These are phyloP conservation scores for Cheilosia variabilis DNA, from an alignment of 2,888 invertebrate species.

Conservation along the genomic window DNA sequence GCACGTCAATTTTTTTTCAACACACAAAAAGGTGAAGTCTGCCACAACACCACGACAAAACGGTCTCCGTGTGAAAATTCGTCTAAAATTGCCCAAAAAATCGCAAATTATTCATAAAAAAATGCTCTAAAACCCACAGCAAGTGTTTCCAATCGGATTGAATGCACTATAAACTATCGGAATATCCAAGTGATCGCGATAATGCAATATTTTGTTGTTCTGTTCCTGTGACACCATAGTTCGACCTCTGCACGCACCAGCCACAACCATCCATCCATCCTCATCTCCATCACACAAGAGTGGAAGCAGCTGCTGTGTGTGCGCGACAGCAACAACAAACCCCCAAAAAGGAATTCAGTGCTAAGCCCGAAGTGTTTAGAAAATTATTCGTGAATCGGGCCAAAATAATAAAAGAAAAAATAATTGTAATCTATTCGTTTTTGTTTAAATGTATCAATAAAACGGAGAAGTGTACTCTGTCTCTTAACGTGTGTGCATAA, in stretches of 20 bases:
- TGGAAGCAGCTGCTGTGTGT: slow-evolving; percentile 64
- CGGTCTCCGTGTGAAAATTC: slow-evolving; percentile 73
- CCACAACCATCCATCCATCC: slow-evolving; percentile 62
- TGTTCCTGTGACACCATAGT: slow-evolving; percentile 58
- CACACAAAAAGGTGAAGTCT: slow-evolving; percentile 78
- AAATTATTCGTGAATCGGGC: slow-evolving; percentile 13
- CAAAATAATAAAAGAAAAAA: neutral
- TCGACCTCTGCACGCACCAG: slow-evolving; percentile 70
- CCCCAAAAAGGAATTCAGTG: slow-evolving; percentile 56
- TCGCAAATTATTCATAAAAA: slow-evolving; percentile 56
- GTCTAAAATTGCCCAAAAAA: slow-evolving; percentile 48
- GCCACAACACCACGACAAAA: slow-evolving; percentile 78
- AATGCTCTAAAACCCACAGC: slow-evolving; percentile 59
- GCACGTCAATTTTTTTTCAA: slow-evolving; percentile 64
- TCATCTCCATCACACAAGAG: slow-evolving; percentile 57
- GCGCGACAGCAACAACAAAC: slow-evolving; percentile 57
- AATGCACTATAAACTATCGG: slow-evolving; percentile 63
- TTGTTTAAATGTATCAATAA: slow-evolving; percentile 44
- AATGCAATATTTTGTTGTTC: slow-evolving; percentile 72
- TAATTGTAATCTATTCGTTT: slow-evolving; percentile 35
- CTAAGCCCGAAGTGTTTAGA: slow-evolving; percentile 11
- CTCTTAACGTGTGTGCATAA: slow-evolving; percentile 27
- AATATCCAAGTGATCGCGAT: slow-evolving; percentile 42
- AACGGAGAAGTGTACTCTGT: slow-evolving; percentile 59
- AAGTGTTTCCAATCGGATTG: slow-evolving; percentile 64